These are phyloP conservation scores for Nesidiocoris tenuis DNA, from an alignment of 2,888 invertebrate genomes.

Conservation along the genomic window DNA sequence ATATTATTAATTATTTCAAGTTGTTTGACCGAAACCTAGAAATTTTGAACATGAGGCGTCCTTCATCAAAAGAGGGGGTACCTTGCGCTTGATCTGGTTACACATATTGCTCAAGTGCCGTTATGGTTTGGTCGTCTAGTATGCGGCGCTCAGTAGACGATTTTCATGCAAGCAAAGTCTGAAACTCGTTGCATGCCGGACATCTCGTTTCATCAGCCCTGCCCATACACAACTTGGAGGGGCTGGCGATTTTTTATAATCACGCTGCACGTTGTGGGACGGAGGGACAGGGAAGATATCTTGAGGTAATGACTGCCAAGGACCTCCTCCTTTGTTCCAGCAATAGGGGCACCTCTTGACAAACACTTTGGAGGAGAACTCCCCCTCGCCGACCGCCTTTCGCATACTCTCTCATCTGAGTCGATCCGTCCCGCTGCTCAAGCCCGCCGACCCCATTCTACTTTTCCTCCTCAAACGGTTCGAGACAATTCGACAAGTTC, in stretches of 20 bases:
- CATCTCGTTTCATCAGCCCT: too few species aligned
- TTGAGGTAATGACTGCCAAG: slow-evolving; percentile 44
- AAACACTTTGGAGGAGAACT: slow-evolving; percentile 38
- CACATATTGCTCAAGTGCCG: too few species aligned
- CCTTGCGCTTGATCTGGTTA: too few species aligned
- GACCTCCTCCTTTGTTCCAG: slow-evolving; percentile 40
- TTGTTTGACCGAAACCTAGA: too few species aligned
- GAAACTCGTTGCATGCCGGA: too few species aligned
- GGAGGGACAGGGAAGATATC: slow-evolving; percentile 35
- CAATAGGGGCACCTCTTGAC: slow-evolving; percentile 43
- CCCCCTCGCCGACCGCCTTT: slow-evolving; percentile 38
- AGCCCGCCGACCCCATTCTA: background rate
- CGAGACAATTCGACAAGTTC: slow-evolving; percentile 48
- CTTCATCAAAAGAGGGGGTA: too few species aligned
- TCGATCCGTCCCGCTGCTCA: background rate
- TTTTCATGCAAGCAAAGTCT: too few species aligned
- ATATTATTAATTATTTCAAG: too few species aligned
- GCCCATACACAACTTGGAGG: slow-evolving; percentile 3
- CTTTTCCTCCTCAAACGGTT: slow-evolving; percentile 7
- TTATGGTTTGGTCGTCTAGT: too few species aligned
- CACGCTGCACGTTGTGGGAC: slow-evolving; percentile 13
- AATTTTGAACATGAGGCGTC: too few species aligned
- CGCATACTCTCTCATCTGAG: slow-evolving; percentile 6
- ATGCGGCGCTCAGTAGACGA: too few species aligned
- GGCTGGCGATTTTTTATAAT: slow-evolving; percentile 34